Evolutionary conservation across 2,888 invertebrate genomes (phyloP).

Genomic region (Scelioninae gen. 1): DNA sequence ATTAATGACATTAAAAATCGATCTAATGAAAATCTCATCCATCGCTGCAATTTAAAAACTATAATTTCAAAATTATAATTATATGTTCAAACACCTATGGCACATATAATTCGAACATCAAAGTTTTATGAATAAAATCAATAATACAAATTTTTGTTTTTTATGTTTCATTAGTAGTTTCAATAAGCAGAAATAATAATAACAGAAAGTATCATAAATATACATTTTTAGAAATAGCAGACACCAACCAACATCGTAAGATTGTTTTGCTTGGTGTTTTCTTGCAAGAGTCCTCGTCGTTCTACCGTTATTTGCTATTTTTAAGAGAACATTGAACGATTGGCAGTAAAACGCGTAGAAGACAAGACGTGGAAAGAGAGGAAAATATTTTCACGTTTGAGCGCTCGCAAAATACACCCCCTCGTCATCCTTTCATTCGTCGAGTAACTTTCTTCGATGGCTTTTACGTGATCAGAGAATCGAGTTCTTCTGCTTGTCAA

Average conservation of each 20-base stretch:
- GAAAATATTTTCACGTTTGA: conserved; percentile 65
- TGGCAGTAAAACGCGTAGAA: conserved; percentile 49
- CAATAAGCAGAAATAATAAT: no score
- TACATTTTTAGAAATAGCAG: no score
- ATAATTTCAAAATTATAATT: no score
- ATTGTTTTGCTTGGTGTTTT: conserved; percentile 31
- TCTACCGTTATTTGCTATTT: conserved; percentile 41
- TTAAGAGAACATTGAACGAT: conserved; percentile 41
- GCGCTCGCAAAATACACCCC: conserved; percentile 58
- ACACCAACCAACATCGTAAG: not conserved
- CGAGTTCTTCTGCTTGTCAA: conserved; percentile 49
- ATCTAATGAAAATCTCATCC: no score
- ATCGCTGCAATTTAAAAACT: no score
- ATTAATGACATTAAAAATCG: no score
- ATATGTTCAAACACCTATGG: no score
- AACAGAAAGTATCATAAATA: no score
- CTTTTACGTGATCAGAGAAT: conserved; percentile 67
- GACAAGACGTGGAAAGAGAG: conserved; percentile 41
- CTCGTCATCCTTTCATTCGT: conserved; percentile 41
- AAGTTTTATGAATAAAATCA: no score
- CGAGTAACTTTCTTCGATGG: conserved; percentile 57
- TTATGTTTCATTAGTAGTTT: no score
- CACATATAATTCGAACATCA: no score
- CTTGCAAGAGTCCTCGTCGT: conserved; percentile 26
- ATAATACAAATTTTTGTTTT: no score